Base-by-base conservation (phyloP, 2,888 invertebrate genomes). In the Dynastes maya region DNA sequence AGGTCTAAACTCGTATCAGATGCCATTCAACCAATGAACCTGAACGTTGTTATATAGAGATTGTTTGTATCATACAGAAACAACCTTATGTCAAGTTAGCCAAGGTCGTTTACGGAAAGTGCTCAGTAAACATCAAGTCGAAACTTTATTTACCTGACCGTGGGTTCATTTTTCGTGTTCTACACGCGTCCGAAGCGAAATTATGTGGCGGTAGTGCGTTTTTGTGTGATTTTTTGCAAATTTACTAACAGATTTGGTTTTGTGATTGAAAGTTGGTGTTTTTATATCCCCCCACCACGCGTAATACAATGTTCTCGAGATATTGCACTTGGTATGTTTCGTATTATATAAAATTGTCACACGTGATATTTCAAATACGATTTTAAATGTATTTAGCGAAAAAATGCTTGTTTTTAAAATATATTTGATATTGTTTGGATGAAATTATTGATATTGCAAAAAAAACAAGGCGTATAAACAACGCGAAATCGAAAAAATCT, bases 171-270 rank as follows among this genome's bases (percentile, higher is more conserved):
- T 82, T 78, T 77, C 27, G 61, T 49, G 77, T 61, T 55, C 67
- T 45, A 29, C 77, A 67, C 65, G 64, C 76, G 53, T 53, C 65
- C 70, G 82, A 82, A 80, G 55, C n/a, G 58, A 78, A 76, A 78
- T 64, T 77, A 78, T 77, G 81, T 82, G 78, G 53, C 64, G 58
- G 80, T 78, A 77, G 81, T 82, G 82, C 80, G 82, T 79, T 78
- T 79, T 84, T 84, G 81, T 77, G 29, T 79, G 84, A 83, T 82
- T 85, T 86, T 86, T 86, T 77, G 83, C 83, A 78, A 84, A 84
- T 84, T 85, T 85, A 79, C 81, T 80, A 85, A 85, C 87, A 87
- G 86, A 87, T 87, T 88, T 86, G 45, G 85, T 85, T 82, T 82
- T 82, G 84, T 85, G 85, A 86, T 85, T 86, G 86, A 86, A 86